A percentile compares a stretch with the other conserved stretches of the same genome.
These are phyloP conservation scores for Sparidentex hasta DNA, from an alignment of 2,797 vertebrate species.

Conservation along the genomic window DNA sequence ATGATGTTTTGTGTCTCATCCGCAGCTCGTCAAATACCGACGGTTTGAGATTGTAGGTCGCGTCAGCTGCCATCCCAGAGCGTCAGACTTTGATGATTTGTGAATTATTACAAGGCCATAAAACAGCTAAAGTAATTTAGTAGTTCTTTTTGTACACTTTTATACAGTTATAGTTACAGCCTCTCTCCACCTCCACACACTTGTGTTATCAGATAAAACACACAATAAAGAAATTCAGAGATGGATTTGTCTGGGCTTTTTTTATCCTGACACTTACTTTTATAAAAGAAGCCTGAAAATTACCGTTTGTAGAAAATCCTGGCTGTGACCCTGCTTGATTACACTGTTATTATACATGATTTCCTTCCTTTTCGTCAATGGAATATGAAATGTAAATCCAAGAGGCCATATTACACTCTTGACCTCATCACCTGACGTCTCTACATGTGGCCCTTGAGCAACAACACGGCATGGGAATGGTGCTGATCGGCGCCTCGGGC, in stretches of 20 bases:
- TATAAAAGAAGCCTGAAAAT: background rate
- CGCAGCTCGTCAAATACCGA: no score
- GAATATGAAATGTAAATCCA: conserved; percentile 15
- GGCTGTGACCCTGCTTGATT: background rate
- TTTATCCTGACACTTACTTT: background rate
- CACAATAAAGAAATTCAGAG: background rate
- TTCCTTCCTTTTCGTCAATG: background rate
- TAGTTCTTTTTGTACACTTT: no score
- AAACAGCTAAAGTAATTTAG: no score
- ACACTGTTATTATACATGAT: background rate
- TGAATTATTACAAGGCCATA: no score
- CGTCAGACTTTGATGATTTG: no score
- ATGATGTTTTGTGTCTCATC: no score
- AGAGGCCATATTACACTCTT: conserved; percentile 13
- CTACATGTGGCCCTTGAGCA: conserved; percentile 45
- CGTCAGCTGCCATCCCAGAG: no score
- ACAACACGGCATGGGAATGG: conserved; percentile 53
- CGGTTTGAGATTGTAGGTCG: no score
- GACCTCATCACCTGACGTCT: conserved; percentile 31
- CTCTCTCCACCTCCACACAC: no score
- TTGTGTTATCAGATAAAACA: no score
- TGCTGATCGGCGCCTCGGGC: conserved; percentile 48
- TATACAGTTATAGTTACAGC: no score
- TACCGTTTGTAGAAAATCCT: background rate
- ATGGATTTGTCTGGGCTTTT: no score